Base-by-base conservation (phyloP, 1,140 invertebrate genomes). In the Oreohelix idahoensis region DNA sequence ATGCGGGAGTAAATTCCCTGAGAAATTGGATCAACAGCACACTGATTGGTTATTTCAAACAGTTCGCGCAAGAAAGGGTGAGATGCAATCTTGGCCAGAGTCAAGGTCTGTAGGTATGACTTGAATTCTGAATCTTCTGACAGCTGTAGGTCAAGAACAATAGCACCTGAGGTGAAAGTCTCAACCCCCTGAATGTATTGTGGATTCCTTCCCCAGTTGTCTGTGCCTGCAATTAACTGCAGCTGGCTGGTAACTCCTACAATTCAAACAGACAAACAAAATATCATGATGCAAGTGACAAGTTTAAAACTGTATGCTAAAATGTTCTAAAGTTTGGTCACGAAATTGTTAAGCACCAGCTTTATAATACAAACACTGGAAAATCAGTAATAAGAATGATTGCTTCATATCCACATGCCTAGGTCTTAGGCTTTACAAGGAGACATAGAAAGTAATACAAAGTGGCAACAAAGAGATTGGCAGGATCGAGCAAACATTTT, bases 1-100 rank as follows among this genome's bases (percentile, higher is more conserved):
- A 82, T 71, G 1, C 38, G 83, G 23, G 69, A 70, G 53, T 90
- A 91, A 23, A 70, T 53, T 1, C 87, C 85, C 29, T 79, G 66
- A 38, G 83, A 85, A n/a, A 70, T 70, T 15, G 87, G 85, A 76
- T 87, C 83, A 10, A 92, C 66, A 63, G 89, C 90, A 83, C 91
- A 92, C 39, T 87, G 81, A 58, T 84, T 85, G 0, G 87, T 81
- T 38, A 84, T 53, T 83, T 92, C 85, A 77, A 90, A 92, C 89
- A 88, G 89, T 70, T 90, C 87, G 0, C 79, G 83, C 71, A 91
- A 87, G 49, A 86, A 85, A 23, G 79, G 45, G 39, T 85, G 71
- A 0, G 32, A 58, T 11, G n/a, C 35, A 32, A 86, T 85, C 0
- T 82, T 84, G 53, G 83, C 84, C 20, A 81, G 38, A 11, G 36